These are phyloP conservation scores for Mesembrinibis cayennensis DNA, from an alignment of 2,113 vertebrate genomes.

Conservation along the genomic window DNA sequence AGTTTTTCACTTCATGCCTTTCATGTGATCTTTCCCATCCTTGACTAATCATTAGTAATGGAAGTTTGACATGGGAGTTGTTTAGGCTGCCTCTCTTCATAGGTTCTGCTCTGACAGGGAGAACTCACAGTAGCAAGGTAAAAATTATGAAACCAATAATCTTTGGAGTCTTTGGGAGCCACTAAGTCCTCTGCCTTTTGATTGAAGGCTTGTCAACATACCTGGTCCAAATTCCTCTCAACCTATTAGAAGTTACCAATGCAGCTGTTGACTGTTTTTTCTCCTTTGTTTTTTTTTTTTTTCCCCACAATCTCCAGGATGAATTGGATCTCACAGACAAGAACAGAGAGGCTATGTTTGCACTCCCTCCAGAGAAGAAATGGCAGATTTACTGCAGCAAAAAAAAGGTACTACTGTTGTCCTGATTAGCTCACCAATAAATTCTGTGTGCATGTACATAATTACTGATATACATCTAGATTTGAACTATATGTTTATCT, in stretches of 20 bases:
- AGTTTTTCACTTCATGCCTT: neutral
- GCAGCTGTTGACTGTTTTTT: neutral
- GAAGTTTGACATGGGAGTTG: neutral
- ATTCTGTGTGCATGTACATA: neutral
- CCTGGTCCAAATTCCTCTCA: neutral
- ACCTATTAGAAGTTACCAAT: neutral
- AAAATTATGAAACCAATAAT: neutral
- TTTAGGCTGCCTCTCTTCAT: neutral
- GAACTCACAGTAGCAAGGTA: neutral
- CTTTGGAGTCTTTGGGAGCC: neutral
- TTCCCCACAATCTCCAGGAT: conserved; percentile 77
- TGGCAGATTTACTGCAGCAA: conserved; percentile 99
- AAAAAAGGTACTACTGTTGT: conserved; percentile 84
- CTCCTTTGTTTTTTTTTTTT: neutral
- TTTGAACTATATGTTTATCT: neutral
- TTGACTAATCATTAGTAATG: neutral
- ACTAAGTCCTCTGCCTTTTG: neutral
- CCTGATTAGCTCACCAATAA: neutral
- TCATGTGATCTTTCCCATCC: neutral
- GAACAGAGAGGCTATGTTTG: conserved; percentile 97
- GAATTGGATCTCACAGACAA: conserved; percentile 97
- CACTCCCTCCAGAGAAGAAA: conserved; percentile 96
- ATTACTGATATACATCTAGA: neutral
- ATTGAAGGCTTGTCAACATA: neutral
- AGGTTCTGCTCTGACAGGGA: neutral